Base-by-base conservation (phyloP, 2,888 invertebrate species). In the Harpalus rufipes region DNA sequence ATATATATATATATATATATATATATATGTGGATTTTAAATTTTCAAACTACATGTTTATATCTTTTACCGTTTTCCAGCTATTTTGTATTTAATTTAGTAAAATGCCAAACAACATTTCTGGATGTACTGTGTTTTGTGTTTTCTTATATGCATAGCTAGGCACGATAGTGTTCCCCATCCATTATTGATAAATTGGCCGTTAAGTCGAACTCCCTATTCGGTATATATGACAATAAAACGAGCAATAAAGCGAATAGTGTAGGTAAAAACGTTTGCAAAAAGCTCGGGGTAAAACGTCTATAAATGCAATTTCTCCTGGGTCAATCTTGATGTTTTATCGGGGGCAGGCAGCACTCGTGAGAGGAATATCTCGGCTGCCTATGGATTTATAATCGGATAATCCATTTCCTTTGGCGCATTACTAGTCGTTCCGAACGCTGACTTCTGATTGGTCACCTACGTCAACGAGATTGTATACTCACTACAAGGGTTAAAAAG, bases 271-370 rank as follows among this genome's bases (percentile, higher is more conserved):
- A 65, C 32, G 41, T 63, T 32, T 56, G 63, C 21, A 76, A 76
- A 81, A 68, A 18, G 14, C 74, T 39, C 74, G 68, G 86, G 85
- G 85, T 87, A 86, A 86, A 86, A 86, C 85, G 86, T 84, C 87
- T 86, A 87, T 87, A 87, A 86, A 86, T 87, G 87, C 87, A 86
- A 87, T 87, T 87, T 87, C 86, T 83, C 81, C 79, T 74, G 84
- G 86, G 86, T 87, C 87, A 86, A 86, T 86, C 86, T 86, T 85
- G 86, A 86, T 85, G 80, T 85, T 85, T 85, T 85, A 85, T 85
- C 79, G 85, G 39, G 63, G 65, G 18, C 65, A 44, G 51, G 39
- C 39, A 32, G 21, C 51, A 32, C 61, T 84, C 84, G 84, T 84
- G 84, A 84, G 78, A 41, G 32, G 84, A 84, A 84, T 84, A 78